These are phyloP conservation scores for Nothobranchius kuhntae DNA, from an alignment of 2,113 vertebrate species.

Conservation along the genomic window DNA sequence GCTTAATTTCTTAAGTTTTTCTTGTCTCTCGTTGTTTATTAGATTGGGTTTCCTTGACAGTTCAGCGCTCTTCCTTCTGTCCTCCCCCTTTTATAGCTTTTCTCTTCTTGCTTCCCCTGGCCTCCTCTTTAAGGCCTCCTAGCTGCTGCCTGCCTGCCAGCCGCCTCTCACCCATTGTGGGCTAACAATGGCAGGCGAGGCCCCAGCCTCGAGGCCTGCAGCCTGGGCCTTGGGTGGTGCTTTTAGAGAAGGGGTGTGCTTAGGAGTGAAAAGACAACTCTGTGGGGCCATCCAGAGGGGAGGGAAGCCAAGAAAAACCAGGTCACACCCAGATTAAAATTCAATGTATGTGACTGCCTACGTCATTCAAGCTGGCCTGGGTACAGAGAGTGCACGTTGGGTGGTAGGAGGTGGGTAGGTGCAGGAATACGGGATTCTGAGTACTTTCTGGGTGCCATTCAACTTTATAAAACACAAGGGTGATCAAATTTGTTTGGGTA, in stretches of 20 bases:
- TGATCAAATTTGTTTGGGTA: slow-evolving; percentile 8
- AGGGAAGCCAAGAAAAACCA: slow-evolving; percentile 74
- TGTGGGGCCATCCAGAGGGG: slow-evolving; percentile 55
- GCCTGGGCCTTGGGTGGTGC: slow-evolving; percentile 57
- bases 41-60: neutral
- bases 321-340: slow-evolving; percentile 82
- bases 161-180: slow-evolving; percentile 75
- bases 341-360: slow-evolving; percentile 56
- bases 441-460: slow-evolving; percentile 23
- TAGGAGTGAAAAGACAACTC: slow-evolving; percentile 63
- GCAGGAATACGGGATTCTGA: slow-evolving; percentile 4
- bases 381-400: slow-evolving; percentile 1
- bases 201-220: slow-evolving; percentile 80
- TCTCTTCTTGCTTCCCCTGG: slow-evolving; percentile 27
- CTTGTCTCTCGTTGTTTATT: slow-evolving; percentile 13
- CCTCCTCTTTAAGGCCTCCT: slow-evolving; percentile 66
- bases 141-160: slow-evolving; percentile 73
- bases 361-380: slow-evolving; percentile 51
- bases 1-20: neutral
- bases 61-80: neutral
- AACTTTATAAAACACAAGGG: neutral
- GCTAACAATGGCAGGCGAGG: slow-evolving; percentile 79
- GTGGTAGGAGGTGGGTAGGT: neutral
- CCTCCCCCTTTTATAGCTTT: slow-evolving; percentile 15
- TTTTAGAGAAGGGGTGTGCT: slow-evolving; percentile 25